These are phyloP conservation scores for Branchellion lobata DNA, from an alignment of 2,888 invertebrate genomes.

Conservation along the genomic window DNA sequence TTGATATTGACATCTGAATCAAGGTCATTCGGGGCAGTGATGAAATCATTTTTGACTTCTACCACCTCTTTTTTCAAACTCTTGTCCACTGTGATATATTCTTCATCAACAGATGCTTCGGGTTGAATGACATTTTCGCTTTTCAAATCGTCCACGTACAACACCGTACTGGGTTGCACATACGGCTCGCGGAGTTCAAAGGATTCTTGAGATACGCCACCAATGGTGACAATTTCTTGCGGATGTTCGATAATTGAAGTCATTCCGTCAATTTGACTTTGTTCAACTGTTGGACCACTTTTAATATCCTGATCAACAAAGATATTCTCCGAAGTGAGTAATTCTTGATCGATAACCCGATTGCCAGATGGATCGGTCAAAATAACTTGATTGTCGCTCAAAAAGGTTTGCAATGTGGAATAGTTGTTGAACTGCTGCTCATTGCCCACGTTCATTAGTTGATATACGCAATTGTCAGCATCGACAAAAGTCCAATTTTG, in stretches of 20 bases:
- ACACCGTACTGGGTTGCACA: background rate
- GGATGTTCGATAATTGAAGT: too few species aligned
- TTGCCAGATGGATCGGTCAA: background rate
- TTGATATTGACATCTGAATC: slow-evolving; percentile 7
- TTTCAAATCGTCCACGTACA: slow-evolving; percentile 8
- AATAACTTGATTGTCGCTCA: background rate
- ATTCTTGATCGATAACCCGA: background rate
- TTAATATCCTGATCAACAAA: background rate
- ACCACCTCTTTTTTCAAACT: background rate
- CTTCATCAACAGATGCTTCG: too few species aligned
- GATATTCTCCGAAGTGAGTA: background rate
- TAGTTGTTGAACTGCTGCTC: background rate
- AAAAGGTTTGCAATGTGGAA: background rate
- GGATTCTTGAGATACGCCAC: background rate
- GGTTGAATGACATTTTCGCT: background rate
- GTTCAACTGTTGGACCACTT: too few species aligned
- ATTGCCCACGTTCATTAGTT: background rate
- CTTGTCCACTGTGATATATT: too few species aligned
- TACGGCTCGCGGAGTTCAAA: background rate
- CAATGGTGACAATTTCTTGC: too few species aligned
- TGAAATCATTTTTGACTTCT: background rate
- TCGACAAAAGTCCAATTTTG: slow-evolving; percentile 7
- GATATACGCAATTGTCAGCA: slow-evolving; percentile 5
- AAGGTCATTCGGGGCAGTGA: background rate
- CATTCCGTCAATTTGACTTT: too few species aligned